A percentile compares a stretch with the other conserved stretches of the same genome.
Evolutionary conservation across 2,888 invertebrate species (phyloP).

Genomic region (Empis stercorea): DNA sequence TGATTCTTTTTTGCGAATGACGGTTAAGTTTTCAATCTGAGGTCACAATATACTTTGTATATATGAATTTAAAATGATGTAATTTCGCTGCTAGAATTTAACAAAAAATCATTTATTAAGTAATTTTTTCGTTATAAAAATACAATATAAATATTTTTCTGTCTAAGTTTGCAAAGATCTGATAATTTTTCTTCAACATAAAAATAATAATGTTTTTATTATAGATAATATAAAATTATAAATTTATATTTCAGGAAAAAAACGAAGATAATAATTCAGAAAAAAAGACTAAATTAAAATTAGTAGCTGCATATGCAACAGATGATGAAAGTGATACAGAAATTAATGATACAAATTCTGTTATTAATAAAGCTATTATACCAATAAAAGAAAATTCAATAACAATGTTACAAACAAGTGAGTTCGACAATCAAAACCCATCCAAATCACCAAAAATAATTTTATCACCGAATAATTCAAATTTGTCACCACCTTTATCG

Average conservation of each 20-base stretch:
- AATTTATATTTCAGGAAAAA: too few relatives aligned
- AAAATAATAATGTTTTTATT: too few relatives aligned
- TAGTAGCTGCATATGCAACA: conserved; percentile 12
- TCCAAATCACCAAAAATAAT: background rate
- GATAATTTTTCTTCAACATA: too few relatives aligned
- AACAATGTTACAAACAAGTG: background rate
- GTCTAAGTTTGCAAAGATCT: too few relatives aligned
- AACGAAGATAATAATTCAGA: background rate
- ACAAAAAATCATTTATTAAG: too few relatives aligned
- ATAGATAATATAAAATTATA: too few relatives aligned
- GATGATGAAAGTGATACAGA: conserved; percentile 9
- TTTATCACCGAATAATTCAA: background rate
- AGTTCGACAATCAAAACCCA: background rate
- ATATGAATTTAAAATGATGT: conserved; percentile 4
- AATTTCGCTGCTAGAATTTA: conserved; percentile 7
- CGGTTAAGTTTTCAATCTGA: conserved; percentile 16
- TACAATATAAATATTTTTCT: too few relatives aligned
- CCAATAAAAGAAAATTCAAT: background rate
- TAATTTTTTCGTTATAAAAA: too few relatives aligned
- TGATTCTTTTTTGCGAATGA: conserved; percentile 7
- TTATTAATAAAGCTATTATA: background rate
- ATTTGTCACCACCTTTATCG: background rate
- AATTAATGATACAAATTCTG: background rate
- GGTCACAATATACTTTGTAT: conserved; percentile 2
- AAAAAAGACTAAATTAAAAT: conserved; percentile 5